Evolutionary conservation across 2,797 vertebrate species (phyloP), one percentile per base, ranked within the genome.

Genomic region (Sebastes minor): DNA sequence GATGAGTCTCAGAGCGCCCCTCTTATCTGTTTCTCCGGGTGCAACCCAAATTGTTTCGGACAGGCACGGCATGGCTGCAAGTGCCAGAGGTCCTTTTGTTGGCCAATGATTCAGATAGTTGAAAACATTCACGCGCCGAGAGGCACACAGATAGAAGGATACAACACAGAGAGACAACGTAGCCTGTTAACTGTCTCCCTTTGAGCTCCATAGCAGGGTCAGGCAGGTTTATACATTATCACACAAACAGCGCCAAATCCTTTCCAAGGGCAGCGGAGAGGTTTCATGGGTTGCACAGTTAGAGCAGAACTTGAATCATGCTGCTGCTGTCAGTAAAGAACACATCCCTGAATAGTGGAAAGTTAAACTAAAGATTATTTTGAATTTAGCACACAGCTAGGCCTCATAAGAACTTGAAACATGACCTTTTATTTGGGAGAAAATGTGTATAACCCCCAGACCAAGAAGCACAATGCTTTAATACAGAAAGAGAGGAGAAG

Each of bases 11-110:
- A 53, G 57, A 63, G 61, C 28, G 66, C 0, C 69, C 59, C 56
- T 80, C 25, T 52, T 64, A 78, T 83, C 64, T 67, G 42, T 77
- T 75, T 86, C 71, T 79, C 60, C 68, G 8, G 60, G 56, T 73
- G 66, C 80, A 74, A 83, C 84, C 55, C 52, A 85, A 81, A 90
- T 90, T 76, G 84, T 90, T 90, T 87, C 67, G 78, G 89, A 85
- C 82, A 76, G 78, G 71, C 63, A 49, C 6, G 7, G 52, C 83
- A 66, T 49, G 27, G 49, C 62, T 87, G 67, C 66, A 12, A 65
- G 60, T 81, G 81, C 80, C 81, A 80, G 76, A 81, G 76, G 78
- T 80, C 67, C 30, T 89, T 86, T 86, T 80, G 71, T 82, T 70
- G 33, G 73, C 76, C 82, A 71, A 55, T 76, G 70, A 78, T 27